A percentile compares a stretch with the other conserved stretches of the same genome.
phyloP scores from a whole-genome alignment of 2,888 invertebrate genomes.

The Margaritifera margaritifera region DNA sequence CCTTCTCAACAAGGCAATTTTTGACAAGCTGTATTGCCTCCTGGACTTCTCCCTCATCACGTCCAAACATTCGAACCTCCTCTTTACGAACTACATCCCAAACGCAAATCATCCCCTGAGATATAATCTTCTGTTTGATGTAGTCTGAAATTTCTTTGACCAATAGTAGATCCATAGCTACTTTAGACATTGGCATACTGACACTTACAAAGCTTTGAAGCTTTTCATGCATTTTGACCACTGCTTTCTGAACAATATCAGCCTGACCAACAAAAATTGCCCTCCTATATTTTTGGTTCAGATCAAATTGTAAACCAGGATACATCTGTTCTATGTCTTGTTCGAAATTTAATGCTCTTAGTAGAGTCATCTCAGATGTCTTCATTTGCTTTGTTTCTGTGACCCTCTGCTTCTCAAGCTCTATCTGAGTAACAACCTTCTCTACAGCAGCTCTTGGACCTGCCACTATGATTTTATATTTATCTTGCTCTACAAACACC shows the following conservation, averaged over 20 bases:
- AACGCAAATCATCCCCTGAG: conserved; percentile 10
- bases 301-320: too few relatives aligned
- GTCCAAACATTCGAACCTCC: conserved; percentile 19
- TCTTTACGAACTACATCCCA: conserved; percentile 16
- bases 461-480: conserved; percentile 12
- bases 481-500: conserved; percentile 14
- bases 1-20: conserved; percentile 1
- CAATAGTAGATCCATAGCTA: too few relatives aligned
- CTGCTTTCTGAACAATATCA: conserved; percentile 1
- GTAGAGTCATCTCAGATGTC: conserved; percentile 9
- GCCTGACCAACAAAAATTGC: background rate
- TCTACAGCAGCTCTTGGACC: conserved; percentile 11
- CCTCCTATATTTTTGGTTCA: too few relatives aligned
- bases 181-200: too few relatives aligned
- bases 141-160: background rate
- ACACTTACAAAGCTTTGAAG: too few relatives aligned
- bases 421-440: conserved; percentile 6
- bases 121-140: conserved; percentile 12
- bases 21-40: conserved; percentile 6
- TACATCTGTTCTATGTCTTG: too few relatives aligned
- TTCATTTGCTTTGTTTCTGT: conserved; percentile 14
- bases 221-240: background rate
- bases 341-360: background rate
- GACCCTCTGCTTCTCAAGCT: conserved; percentile 6
- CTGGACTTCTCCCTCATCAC: conserved; percentile 10